Evolutionary conservation across 2,113 vertebrate species (phyloP), one percentile per base, ranked within the genome.

Genomic region (Sander vitreus): DNA sequence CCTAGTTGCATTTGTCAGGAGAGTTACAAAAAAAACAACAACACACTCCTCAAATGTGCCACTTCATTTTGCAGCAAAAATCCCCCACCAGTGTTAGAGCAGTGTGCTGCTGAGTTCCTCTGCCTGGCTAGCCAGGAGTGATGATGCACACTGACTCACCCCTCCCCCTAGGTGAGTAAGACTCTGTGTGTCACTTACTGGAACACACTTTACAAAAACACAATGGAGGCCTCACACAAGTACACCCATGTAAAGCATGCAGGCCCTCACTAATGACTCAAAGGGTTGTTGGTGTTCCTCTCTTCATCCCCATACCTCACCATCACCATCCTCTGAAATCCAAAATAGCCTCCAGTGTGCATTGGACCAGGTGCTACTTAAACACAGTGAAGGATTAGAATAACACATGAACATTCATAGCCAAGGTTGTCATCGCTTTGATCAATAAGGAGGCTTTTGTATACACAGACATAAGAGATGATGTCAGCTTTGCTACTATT

Each of bases 111-210:
- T 92, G 76, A 91, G 85, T 87, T 93, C 92, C 92, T 90, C 73
- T 77, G 76, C 19, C 74, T 86, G 86, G 86, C 89, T 81, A 90
- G 94, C 85, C 91, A 63, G 93, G 95, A 95, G 90, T 94, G 93
- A 95, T 95, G 95, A 95, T 91, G 96, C 93, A 95, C 90, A 89
- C 93, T 96, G 93, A 91, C 78, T 96, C 96, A 97, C 94, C 90
- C 83, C 86, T 66, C 95, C 95, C 86, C 93, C 94, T 92, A 94
- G 90, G 83, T 96, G 95, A 96, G 95, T 96, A 93, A 92, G 59
- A 78, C 73, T 86, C 83, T 86, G 85, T 94, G 92, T 94, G 92
- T 94, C 94, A 94, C 92, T 97, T 97, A 95, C 95, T 93, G 96
- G 95, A 97, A 97, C 83, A 81, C 83, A 66, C 68, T 82, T 76